Conservation (phyloP, 2,113 vertebrate species). For the Spermophilus dauricus region DNA sequence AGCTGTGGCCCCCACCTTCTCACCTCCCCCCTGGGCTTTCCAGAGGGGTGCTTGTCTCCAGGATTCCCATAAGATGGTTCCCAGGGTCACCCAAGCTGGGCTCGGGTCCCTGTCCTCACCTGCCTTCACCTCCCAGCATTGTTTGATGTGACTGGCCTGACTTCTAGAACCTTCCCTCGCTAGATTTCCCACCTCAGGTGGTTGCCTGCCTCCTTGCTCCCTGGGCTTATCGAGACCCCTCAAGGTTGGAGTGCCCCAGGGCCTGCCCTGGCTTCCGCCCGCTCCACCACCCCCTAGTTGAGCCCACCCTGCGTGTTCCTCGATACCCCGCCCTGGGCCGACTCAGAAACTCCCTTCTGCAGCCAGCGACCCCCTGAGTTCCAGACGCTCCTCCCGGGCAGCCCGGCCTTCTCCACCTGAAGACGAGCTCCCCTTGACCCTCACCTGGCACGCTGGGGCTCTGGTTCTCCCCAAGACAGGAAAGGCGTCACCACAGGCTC, state of each 20-base stretch:
- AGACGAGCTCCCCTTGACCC: background rate
- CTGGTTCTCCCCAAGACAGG: background rate
- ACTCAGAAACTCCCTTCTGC: too few relatives aligned
- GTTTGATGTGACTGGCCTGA: background rate
- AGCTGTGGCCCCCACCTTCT: background rate
- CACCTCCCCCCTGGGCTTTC: background rate
- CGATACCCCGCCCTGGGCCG: accelerated
- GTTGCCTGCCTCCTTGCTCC: background rate
- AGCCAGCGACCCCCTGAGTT: background rate
- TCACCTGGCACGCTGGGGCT: background rate
- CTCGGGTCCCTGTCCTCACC: background rate
- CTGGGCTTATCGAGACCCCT: accelerated
- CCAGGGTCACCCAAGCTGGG: background rate
- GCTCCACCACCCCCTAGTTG: accelerated
- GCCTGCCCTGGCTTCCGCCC: too few relatives aligned
- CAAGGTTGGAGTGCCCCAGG: accelerated
- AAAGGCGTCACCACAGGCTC: accelerated
- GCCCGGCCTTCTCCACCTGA: accelerated
- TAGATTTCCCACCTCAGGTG: too few relatives aligned
- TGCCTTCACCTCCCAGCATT: too few relatives aligned
- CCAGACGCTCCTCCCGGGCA: background rate
- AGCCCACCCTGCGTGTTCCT: background rate
- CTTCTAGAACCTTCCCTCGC: background rate
- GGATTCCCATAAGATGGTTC: accelerated
- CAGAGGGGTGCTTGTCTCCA: too few relatives aligned